These are phyloP conservation scores for Cranoglanis bouderius DNA, from an alignment of 2,113 vertebrate genomes.

Conservation along the genomic window DNA sequence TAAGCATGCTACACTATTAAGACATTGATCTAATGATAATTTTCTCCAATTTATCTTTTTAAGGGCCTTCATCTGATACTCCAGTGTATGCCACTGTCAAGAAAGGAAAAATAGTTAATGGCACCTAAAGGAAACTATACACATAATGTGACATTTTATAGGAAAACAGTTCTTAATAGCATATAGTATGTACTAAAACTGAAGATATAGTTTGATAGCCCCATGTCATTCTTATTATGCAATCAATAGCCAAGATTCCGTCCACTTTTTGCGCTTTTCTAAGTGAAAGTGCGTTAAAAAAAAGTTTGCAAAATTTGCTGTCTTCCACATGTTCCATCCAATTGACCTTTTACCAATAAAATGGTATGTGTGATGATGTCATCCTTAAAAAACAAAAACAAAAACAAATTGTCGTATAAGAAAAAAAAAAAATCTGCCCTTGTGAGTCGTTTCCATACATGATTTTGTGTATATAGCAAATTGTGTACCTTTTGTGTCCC, in stretches of 20 bases:
- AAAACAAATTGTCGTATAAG: no score
- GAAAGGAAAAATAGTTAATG: conserved; percentile 2
- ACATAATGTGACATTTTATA: neutral
- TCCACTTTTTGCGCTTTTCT: no score
- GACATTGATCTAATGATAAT: neutral
- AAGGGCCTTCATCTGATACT: neutral
- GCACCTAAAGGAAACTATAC: neutral
- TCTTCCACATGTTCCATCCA: no score
- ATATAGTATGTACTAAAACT: neutral
- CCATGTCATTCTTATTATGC: neutral
- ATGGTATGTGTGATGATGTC: no score
- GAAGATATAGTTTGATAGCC: neutral
- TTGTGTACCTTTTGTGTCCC: no score
- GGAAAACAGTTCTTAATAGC: neutral
- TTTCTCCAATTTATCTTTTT: neutral
- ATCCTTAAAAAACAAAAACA: no score
- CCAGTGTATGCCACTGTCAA: conserved; percentile 11
- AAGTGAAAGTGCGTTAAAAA: no score
- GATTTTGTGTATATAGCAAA: no score
- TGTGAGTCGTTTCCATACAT: no score
- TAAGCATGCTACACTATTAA: neutral
- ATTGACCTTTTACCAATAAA: no score
- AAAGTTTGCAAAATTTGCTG: no score
- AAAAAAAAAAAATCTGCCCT: no score
- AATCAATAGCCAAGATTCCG: neutral